phyloP scores from a whole-genome alignment of 2,113 vertebrate genomes.

The Pantherophis guttatus region DNA sequence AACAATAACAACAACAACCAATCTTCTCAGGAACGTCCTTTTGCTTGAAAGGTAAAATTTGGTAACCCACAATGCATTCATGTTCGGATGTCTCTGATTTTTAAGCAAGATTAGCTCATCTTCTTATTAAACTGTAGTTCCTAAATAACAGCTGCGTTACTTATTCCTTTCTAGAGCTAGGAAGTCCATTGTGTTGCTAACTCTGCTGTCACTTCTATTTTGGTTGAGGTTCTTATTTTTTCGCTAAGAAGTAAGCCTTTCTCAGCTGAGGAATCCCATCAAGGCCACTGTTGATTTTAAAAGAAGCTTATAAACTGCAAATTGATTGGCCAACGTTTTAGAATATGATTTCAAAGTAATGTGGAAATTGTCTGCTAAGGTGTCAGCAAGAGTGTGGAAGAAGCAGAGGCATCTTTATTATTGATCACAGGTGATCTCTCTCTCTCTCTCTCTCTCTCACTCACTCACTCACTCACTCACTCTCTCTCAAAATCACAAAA shows the following conservation, averaged over 20 bases:
- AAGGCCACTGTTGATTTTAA: constrained; percentile 37
- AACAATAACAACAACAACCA: background rate
- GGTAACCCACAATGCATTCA: background rate
- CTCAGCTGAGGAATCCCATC: constrained; percentile 59
- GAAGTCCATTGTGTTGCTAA: constrained; percentile 37
- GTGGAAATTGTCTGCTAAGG: background rate
- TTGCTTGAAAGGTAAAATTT: background rate
- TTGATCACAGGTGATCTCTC: background rate
- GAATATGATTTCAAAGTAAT: background rate
- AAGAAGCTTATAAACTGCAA: background rate
- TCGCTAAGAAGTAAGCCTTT: constrained; percentile 28
- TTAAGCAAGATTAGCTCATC: background rate
- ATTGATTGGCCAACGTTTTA: background rate
- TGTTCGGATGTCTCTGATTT: background rate
- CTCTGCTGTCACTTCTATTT: constrained; percentile 43
- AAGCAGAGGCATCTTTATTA: background rate
- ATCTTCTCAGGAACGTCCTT: background rate
- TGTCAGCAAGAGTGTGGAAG: background rate
- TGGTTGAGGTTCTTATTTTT: constrained; percentile 51
- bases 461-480: too few species aligned
- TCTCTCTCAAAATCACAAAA: background rate
- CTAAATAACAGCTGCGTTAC: constrained; percentile 12
- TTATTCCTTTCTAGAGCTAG: constrained; percentile 18
- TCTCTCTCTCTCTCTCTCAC: too few species aligned
- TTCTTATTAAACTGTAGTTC: background rate